Conservation (phyloP, 2,888 invertebrate species). For the Pemphredon lugubris region DNA sequence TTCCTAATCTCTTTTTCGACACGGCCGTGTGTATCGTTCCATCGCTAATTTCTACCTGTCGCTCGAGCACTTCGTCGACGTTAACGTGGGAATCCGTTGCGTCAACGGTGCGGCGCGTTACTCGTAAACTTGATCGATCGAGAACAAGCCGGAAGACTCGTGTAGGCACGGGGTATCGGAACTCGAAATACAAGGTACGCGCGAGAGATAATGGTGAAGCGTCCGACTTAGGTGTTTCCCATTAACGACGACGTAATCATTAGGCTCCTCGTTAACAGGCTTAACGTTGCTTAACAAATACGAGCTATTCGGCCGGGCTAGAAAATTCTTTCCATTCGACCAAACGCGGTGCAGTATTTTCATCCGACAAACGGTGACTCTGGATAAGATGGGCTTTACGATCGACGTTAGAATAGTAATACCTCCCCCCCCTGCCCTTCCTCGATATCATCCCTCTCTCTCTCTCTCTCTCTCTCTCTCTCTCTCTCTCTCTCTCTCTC, state of each 20-base stretch:
- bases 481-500: neutral
- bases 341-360: constrained; percentile 22
- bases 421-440: constrained; percentile 8
- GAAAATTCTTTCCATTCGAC: constrained; percentile 16
- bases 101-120: no score
- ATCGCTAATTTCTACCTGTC: no score
- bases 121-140: constrained; percentile 34
- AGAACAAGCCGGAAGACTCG: constrained; percentile 1
- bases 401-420: constrained; percentile 26
- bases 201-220: constrained; percentile 8
- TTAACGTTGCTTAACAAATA: constrained; percentile 22
- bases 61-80: no score
- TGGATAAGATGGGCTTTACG: constrained; percentile 54
- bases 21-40: no score
- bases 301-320: constrained; percentile 15
- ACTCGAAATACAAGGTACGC: constrained; percentile 6
- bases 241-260: constrained; percentile 36
- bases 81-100: no score
- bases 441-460: neutral
- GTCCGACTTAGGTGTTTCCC: constrained; percentile 29
- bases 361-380: constrained; percentile 11
- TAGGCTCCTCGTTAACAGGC: constrained; percentile 46
- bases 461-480: constrained; percentile 18
- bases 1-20: no score
- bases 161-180: constrained; percentile 1